Percentiles rank a stretch among this genome's conserved stretches.
Conservation (phyloP, 2,797 vertebrate species). For the Rhinogobio ventralis region DNA sequence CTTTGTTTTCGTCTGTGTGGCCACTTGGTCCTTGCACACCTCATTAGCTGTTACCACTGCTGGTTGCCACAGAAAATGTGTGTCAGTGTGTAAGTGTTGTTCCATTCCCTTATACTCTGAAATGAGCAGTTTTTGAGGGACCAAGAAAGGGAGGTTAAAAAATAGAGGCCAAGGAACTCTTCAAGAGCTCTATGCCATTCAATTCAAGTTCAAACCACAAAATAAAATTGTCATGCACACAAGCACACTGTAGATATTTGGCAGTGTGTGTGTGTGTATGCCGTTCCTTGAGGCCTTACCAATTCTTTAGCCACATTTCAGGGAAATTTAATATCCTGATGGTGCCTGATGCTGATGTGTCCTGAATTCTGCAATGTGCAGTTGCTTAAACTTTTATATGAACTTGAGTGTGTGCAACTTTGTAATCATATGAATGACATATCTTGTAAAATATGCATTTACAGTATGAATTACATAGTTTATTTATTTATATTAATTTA, state of each 20-base stretch:
- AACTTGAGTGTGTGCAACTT: conserved; percentile 15
- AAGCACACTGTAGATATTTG: conserved; percentile 26
- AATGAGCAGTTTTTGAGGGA: conserved; percentile 38
- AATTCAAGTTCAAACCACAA: conserved; percentile 46
- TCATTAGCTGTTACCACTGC: conserved; percentile 60
- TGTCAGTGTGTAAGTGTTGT: conserved; percentile 47
- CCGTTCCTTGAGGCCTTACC: conserved; percentile 16
- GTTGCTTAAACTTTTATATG: conserved; percentile 12
- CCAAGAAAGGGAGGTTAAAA: conserved; percentile 13
- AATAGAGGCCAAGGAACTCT: not conserved
- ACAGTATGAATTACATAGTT: not conserved
- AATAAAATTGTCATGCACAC: conserved; percentile 28
- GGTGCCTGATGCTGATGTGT: conserved; percentile 31
- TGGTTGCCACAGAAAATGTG: conserved; percentile 60
- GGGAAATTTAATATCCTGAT: conserved; percentile 38
- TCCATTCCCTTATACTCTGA: conserved; percentile 42
- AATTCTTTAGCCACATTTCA: conserved; percentile 30
- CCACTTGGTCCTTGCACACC: conserved; percentile 45
- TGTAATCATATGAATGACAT: conserved; percentile 7
- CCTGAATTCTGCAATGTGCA: conserved; percentile 15
- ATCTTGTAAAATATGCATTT: not conserved
- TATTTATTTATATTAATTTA: too few species aligned
- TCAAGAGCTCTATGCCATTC: conserved; percentile 38
- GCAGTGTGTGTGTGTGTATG: conserved; percentile 4
- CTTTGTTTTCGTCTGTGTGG: conserved; percentile 49